phyloP scores from a whole-genome alignment of 2,888 invertebrate genomes.

The Blastobasis lacticolella region DNA sequence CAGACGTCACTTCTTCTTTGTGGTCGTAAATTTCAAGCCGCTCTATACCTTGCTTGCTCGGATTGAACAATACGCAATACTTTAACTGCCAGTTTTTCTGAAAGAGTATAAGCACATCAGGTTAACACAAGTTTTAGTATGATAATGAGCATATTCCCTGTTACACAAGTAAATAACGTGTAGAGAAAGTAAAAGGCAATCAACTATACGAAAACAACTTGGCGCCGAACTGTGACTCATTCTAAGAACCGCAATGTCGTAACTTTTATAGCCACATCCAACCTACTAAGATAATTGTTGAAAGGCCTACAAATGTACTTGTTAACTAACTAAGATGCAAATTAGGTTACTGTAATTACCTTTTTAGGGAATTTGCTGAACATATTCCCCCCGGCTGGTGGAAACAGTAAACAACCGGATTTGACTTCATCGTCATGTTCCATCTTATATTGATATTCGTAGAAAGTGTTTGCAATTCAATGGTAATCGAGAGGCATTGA shows the following conservation, averaged over 20 bases:
- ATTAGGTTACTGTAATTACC: constrained; percentile 46
- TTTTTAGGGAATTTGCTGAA: constrained; percentile 85
- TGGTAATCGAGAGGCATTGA: constrained; percentile 16
- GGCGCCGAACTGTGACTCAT: constrained; percentile 6
- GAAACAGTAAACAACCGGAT: constrained; percentile 85
- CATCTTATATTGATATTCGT: constrained; percentile 54
- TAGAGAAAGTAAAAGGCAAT: constrained; percentile 5
- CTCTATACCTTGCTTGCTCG: constrained; percentile 89
- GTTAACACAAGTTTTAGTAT: not conserved
- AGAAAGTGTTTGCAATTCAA: constrained; percentile 7
- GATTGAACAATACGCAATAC: constrained; percentile 83
- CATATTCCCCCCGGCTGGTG: constrained; percentile 77
- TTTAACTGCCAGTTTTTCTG: constrained; percentile 91
- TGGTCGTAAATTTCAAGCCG: constrained; percentile 89
- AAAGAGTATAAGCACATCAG: constrained; percentile 17
- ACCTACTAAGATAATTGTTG: too few relatives aligned
- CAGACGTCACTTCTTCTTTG: constrained; percentile 79
- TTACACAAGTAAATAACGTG: not conserved
- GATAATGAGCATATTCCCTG: not conserved
- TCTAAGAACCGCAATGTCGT: constrained; percentile 8
- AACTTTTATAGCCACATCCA: not conserved
- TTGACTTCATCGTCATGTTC: constrained; percentile 83
- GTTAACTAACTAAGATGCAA: not conserved
- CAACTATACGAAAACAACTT: constrained; percentile 7
- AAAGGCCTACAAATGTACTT: too few relatives aligned